Evolutionary conservation across 2,888 invertebrate species (phyloP).

Genomic region (Tupiocoris notatus): DNA sequence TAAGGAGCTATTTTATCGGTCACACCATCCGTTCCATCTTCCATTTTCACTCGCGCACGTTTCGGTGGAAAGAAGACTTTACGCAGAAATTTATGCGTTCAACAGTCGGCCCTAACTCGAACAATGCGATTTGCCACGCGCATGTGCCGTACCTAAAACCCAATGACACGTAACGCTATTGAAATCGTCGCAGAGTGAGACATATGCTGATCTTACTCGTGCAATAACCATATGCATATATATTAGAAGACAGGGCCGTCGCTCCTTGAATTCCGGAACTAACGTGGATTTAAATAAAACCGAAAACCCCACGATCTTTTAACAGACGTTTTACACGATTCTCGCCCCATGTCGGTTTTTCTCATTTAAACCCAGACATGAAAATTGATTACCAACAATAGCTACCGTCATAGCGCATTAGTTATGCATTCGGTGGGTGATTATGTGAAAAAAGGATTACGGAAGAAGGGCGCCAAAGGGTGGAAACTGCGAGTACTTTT

Average conservation of each 20-base stretch:
- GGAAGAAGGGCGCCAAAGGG: not conserved
- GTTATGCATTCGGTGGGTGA: not conserved
- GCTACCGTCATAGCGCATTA: not conserved
- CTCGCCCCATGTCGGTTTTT: not conserved
- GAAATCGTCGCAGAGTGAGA: conserved; percentile 7
- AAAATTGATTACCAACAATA: not conserved
- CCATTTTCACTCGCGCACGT: not conserved
- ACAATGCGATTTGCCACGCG: not conserved
- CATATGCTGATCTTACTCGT: conserved; percentile 10
- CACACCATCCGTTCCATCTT: not conserved
- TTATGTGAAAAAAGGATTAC: not conserved
- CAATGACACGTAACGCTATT: conserved; percentile 32
- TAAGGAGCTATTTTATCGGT: not conserved
- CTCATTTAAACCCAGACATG: not conserved
- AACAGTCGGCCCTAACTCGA: not conserved
- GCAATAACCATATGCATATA: not conserved
- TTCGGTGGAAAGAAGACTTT: not conserved
- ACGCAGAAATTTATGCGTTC: not conserved
- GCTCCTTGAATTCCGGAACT: conserved; percentile 19
- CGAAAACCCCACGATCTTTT: not conserved
- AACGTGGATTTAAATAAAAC: conserved; percentile 33
- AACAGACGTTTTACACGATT: not conserved
- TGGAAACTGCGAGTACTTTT: too few relatives aligned
- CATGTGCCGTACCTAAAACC: not conserved
- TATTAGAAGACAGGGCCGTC: not conserved